Base-by-base conservation (phyloP, 2,888 invertebrate species). In the Eupelmus urozonus region DNA sequence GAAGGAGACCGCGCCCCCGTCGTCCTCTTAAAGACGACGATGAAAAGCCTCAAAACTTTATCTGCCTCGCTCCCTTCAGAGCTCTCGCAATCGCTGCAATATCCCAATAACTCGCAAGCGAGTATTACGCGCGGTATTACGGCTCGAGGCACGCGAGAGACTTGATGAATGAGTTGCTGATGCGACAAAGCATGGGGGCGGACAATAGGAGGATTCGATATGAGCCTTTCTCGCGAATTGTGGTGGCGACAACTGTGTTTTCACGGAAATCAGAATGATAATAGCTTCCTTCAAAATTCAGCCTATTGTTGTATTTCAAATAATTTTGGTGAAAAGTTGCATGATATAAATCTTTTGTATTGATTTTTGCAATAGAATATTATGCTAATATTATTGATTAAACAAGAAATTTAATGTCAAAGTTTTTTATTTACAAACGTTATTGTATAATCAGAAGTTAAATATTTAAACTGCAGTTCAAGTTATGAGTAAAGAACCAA, bases 31-130 rank as follows among this genome's bases (percentile, higher is more conserved):
- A 76, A 66, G 75, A 62, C 66, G 75, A 71, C 76, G 79, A 81
- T 74, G 80, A 81, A 78, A 76, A 81, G 79, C 77, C 66, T 76
- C 71, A 81, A 81, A 76, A 79, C 80, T 82, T 78, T n/a, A n/a
- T 81, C 74, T 71, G 71, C 40, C 49, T 34, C 20, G 13, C 45
- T 0, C 11, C 13, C 49, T 7, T n/a, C 18, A n/a, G 4, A n/a
- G 18, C 11, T 1, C 25, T 59, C 59, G 59, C 51, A 62, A 23
- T 53, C 49, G 51, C 40, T 25, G 18, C 42, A 45, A 71, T 62
- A 62, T 18, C 25, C 16, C n/a, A n/a, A n/a, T 25, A 3, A 1
- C 34, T 13, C 23, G 5, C 60, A 20, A 20, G 25, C 40, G 23
- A n/a, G 23, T 25, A 63, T 55, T 29, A 27, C 4, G 42, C 4